These are phyloP conservation scores for Zaprionus lachaisei DNA, from an alignment of 1,140 invertebrate genomes.

Conservation along the genomic window DNA sequence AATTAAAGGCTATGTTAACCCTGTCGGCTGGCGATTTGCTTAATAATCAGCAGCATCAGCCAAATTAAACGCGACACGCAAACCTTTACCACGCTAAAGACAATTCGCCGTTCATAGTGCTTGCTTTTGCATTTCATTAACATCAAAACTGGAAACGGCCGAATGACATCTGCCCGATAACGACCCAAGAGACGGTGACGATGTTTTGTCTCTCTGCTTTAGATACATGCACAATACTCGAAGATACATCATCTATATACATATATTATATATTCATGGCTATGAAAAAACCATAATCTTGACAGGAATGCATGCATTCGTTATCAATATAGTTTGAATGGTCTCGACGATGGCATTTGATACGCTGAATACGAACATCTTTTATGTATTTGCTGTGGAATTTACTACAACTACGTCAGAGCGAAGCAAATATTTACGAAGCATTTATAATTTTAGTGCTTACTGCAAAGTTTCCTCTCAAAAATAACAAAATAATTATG, in stretches of 20 bases:
- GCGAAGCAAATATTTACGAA: background rate
- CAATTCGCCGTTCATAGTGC: slow-evolving; percentile 3
- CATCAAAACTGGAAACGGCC: slow-evolving; percentile 40
- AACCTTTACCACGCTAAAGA: slow-evolving; percentile 13
- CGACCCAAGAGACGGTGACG: slow-evolving; percentile 10
- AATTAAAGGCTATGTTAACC: slow-evolving; percentile 15
- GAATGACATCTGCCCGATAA: slow-evolving; percentile 16
- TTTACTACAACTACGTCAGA: background rate
- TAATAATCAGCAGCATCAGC: slow-evolving; percentile 12
- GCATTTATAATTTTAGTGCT: background rate
- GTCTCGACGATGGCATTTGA: background rate
- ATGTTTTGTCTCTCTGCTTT: background rate
- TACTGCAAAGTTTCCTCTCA: background rate
- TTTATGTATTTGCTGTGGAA: background rate
- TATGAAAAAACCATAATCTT: slow-evolving; percentile 9
- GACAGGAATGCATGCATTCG: slow-evolving; percentile 2
- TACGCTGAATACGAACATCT: background rate
- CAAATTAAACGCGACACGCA: slow-evolving; percentile 32
- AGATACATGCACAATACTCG: slow-evolving; percentile 5
- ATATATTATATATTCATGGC: slow-evolving; percentile 10
- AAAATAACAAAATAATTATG: background rate
- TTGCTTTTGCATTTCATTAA: slow-evolving; percentile 51
- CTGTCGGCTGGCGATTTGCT: slow-evolving; percentile 18
- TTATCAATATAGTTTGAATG: background rate
- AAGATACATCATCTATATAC: slow-evolving; percentile 6